Conservation (phyloP, 2,113 vertebrate species). For the Labeo rohita region DNA sequence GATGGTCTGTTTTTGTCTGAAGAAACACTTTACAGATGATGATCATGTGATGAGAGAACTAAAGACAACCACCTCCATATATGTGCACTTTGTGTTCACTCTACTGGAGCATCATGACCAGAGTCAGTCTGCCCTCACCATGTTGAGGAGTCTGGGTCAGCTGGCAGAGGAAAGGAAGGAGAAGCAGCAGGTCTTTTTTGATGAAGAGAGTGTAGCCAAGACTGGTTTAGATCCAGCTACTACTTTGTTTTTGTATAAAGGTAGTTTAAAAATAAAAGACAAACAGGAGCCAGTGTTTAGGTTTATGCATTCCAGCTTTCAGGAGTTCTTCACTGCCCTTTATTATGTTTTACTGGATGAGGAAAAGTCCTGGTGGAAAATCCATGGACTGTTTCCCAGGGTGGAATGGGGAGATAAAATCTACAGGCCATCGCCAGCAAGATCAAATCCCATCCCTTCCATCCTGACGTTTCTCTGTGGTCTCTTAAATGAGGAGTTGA, state of each 20-base stretch:
- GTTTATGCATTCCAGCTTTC: too few relatives aligned
- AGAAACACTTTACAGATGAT: background rate
- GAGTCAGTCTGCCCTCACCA: background rate
- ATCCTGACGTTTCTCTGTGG: slow-evolving; percentile 21
- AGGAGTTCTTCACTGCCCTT: slow-evolving; percentile 35
- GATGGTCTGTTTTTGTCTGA: background rate
- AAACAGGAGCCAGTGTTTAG: background rate
- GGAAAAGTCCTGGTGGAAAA: background rate
- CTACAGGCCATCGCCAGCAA: background rate
- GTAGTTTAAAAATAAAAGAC: slow-evolving; percentile 22
- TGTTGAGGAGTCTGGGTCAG: too few relatives aligned
- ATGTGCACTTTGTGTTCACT: slow-evolving; percentile 16
- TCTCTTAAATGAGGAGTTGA: background rate
- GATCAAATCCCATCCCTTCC: background rate
- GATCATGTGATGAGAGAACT: background rate
- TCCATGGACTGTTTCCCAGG: background rate
- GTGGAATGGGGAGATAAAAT: too few relatives aligned
- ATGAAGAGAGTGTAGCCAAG: background rate
- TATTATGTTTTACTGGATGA: slow-evolving; percentile 4
- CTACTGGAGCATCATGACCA: background rate
- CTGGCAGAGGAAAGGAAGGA: background rate
- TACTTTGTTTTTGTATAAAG: background rate
- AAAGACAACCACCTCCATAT: background rate
- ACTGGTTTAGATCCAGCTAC: background rate
- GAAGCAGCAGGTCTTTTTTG: background rate